phyloP scores from a whole-genome alignment of 2,113 vertebrate species.

The Prinia subflava region DNA sequence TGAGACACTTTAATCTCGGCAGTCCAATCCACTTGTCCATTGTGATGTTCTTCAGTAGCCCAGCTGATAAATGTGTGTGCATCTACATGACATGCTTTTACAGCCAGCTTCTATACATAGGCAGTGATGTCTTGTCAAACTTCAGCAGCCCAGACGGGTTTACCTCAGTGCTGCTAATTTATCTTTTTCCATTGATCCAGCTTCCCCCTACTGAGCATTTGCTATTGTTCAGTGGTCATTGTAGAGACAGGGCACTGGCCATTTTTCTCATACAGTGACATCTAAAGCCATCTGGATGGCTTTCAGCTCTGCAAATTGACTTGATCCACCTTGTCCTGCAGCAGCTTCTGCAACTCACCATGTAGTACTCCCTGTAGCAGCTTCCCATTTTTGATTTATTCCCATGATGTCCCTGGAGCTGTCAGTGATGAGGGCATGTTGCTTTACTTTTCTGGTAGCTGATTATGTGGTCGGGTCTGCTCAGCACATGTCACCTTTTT shows the following conservation, averaged over 20 bases:
- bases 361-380: background rate
- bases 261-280: background rate
- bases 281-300: background rate
- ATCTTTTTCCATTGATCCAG: background rate
- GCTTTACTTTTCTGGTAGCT: background rate
- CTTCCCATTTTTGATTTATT: background rate
- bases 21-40: background rate
- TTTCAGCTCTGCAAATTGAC: background rate
- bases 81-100: background rate
- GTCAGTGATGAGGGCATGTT: background rate
- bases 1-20: background rate
- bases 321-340: background rate
- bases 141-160: background rate
- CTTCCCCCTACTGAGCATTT: background rate
- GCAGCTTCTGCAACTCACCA: background rate
- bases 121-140: background rate
- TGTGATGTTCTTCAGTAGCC: background rate
- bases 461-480: background rate
- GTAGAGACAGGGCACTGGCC: background rate
- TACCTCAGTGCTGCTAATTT: background rate
- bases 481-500: background rate
- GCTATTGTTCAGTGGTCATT: background rate
- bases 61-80: rapidly evolving
- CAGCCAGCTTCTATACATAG: background rate
- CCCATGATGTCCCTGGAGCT: rapidly evolving